Conservation (phyloP, 2,797 vertebrate species). For the Ceyx erithaca region DNA sequence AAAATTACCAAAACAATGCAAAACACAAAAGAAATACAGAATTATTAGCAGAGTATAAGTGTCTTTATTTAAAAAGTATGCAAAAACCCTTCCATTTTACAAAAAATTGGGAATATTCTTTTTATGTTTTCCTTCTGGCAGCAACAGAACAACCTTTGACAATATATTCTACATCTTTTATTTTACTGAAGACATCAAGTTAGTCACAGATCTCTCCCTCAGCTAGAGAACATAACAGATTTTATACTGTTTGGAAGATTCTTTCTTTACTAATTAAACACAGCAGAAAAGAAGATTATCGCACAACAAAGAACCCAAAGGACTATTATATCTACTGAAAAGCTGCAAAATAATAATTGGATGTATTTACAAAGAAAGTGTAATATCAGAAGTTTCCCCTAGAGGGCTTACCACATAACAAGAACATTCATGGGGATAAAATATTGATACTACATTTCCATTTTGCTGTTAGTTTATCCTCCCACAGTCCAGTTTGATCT, state of each 20-base stretch:
- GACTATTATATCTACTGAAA: neutral
- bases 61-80: slow-evolving; percentile 84
- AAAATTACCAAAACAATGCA: slow-evolving; percentile 79
- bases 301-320: slow-evolving; percentile 44
- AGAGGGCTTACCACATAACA: neutral
- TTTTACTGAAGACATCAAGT: slow-evolving; percentile 73
- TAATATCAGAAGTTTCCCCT: neutral
- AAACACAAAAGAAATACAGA: slow-evolving; percentile 78
- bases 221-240: slow-evolving; percentile 39
- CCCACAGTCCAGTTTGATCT: neutral
- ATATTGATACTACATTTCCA: neutral
- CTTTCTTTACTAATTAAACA: slow-evolving; percentile 63
- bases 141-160: slow-evolving; percentile 68
- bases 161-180: slow-evolving; percentile 68
- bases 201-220: slow-evolving; percentile 70
- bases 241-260: slow-evolving; percentile 53
- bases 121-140: slow-evolving; percentile 68
- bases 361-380: slow-evolving; percentile 33
- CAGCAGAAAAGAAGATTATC: slow-evolving; percentile 47
- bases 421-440: neutral
- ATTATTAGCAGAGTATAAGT: slow-evolving; percentile 79
- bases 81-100: slow-evolving; percentile 79
- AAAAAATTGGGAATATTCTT: slow-evolving; percentile 75
- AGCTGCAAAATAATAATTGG: neutral
- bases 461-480: neutral